Percentiles rank a stretch among this genome's conserved stretches.
Conservation (phyloP, 2,888 invertebrate genomes). For the Apocheima hispidaria region DNA sequence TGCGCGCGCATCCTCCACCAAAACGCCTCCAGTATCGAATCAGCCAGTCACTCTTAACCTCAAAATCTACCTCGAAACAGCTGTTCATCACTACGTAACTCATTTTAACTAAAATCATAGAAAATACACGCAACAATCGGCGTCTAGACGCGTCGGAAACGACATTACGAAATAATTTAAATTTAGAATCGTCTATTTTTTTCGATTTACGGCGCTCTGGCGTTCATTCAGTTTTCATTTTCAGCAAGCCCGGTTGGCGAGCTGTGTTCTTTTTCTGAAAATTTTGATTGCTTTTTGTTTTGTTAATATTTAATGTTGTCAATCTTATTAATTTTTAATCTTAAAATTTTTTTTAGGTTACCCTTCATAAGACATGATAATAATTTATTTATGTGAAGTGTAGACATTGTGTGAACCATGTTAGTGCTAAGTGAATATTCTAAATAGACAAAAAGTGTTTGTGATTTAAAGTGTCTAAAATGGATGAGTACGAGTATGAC, state of each 20-base stretch:
- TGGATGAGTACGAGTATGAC: conserved; percentile 87
- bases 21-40: conserved; percentile 72
- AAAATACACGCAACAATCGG: conserved; percentile 31
- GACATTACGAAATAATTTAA: conserved; percentile 80
- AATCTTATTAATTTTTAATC: conserved; percentile 34
- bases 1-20: conserved; percentile 78
- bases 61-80: conserved; percentile 71
- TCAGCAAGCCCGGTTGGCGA: conserved; percentile 63
- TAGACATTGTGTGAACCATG: conserved; percentile 55
- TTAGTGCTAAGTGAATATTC: conserved; percentile 59
- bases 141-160: conserved; percentile 66
- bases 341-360: conserved; percentile 50
- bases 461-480: conserved; percentile 62
- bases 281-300: conserved; percentile 16
- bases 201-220: conserved; percentile 75
- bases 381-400: conserved; percentile 44
- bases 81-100: conserved; percentile 65
- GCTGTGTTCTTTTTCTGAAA: conserved; percentile 55
- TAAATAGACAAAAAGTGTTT: conserved; percentile 50
- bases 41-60: conserved; percentile 80
- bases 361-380: conserved; percentile 45
- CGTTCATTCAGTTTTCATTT: conserved; percentile 82
- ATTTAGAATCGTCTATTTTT: conserved; percentile 75
- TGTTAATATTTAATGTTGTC: conserved; percentile 13
- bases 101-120: conserved; percentile 47